Conservation (phyloP, 2,113 vertebrate genomes). For the Nymphicus hollandicus region DNA sequence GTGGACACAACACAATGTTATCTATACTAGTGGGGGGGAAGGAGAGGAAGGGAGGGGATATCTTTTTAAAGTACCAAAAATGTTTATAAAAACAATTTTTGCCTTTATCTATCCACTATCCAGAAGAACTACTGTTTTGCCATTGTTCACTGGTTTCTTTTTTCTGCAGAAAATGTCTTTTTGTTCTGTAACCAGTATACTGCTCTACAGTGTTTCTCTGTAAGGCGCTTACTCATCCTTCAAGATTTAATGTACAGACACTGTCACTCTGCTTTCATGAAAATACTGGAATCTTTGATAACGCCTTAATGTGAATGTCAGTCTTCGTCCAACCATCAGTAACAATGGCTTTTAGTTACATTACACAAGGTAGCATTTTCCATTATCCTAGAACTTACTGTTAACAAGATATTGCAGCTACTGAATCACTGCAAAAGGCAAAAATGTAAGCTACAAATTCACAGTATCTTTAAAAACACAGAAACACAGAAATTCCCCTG, state of each 20-base stretch:
- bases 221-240: neutral
- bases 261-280: slow-evolving; percentile 2
- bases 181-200: neutral
- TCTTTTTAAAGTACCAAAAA: neutral
- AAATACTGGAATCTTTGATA: slow-evolving; percentile 30
- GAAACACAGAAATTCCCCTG: neutral
- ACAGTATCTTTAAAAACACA: neutral
- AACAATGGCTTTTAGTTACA: slow-evolving; percentile 15
- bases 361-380: neutral
- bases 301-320: neutral
- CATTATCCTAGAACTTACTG: neutral
- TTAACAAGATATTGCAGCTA: neutral
- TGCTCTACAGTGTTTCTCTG: neutral
- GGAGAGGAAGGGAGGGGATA: neutral
- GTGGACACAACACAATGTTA: neutral
- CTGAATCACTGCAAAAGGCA: neutral
- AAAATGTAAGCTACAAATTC: rapidly evolving
- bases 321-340: neutral
- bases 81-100: neutral
- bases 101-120: neutral
- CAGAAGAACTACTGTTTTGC: neutral
- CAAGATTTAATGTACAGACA: neutral
- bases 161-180: neutral
- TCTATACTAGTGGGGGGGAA: neutral
- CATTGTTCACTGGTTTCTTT: neutral